Base-by-base conservation (phyloP, 2,113 vertebrate genomes). In the Sminthopsis crassicaudata region DNA sequence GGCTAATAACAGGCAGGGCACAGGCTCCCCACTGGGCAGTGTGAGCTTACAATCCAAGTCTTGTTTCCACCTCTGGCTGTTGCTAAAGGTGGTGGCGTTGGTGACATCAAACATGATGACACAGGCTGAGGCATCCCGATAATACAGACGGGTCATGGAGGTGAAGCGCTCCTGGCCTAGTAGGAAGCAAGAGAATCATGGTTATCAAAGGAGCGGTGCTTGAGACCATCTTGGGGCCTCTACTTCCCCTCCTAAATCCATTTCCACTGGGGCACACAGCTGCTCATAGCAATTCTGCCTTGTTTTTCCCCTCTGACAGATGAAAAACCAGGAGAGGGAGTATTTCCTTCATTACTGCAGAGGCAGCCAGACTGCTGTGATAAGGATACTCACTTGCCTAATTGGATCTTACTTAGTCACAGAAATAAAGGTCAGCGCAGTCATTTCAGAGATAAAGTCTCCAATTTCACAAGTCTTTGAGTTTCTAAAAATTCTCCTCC, bases 101-200 rank as follows among this genome's bases (percentile, higher is more conserved):
- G 98, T 99, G 97, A 99, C 99, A n/a, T 99, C 99, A 24, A 99
- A 99, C 98, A 99, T 98, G 92, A 99, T 50, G 0, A 99, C 48
- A 0, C 99, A 99, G 96, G 99, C 99, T 0, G 99, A 97, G 0
- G 99, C 99, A 0, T 99, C 99, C 97, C 98, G 98, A 94, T 99
- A 99, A 97, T 99, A 99, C 0, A 99, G 97, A 50, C 99, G 98
- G 2, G 99, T 99, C 99, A 99, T 99, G 48, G 99, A 99, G 0
- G 99, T 99, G 98, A 99, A 99, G 1, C 99, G 98, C 55, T 99
- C 99, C 96, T 99, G 99, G 48, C 99, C 99, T 99, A 54, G 22
- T 11, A 55, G 11, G 92, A 52, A 76, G 19, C 57, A 50, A 76
- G 3, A 89, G 14, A 19, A 2, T 50, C 48, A 30, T 48, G 46